Base-by-base conservation (phyloP, 2,888 invertebrate genomes). In the Papilio elwesi region DNA sequence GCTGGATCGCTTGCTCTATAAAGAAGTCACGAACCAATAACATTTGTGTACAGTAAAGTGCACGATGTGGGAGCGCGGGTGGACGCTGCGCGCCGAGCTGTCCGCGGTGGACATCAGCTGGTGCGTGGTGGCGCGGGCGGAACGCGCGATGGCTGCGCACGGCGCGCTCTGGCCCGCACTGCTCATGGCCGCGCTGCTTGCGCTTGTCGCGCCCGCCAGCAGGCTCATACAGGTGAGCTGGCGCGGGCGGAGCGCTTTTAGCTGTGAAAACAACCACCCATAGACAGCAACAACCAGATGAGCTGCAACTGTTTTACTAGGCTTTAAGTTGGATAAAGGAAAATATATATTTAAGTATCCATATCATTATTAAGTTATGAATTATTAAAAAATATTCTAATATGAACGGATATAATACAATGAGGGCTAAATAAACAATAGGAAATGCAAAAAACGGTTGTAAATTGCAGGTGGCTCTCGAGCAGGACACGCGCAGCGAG, bases 41-140 rank as follows among this genome's bases (percentile, higher is more conserved):
- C n/a, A n/a, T n/a, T 51, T 64, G 26, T 68, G 48, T 59, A n/a
- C 88, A 98, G 98, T 99, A 75, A 98, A 98, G 82, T 99, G 99
- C 86, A 98, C 98, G 67, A 97, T 99, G 91, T 99, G 99, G 98
- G 98, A 98, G 84, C 95, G 96, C 48, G 96, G 97, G 9, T 98
- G 98, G 76, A 96, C 97, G 38, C 97, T 98, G 83, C 98, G 99
- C 86, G 97, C 98, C 0, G 98, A 99, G 87, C 94, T 99, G 77
- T 98, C 98, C 0, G 98, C 98, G 5, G 94, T 99, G 74, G 99
- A 99, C 90, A 98, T 99, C 81, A 98, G 98, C 85, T 98, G 98
- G 81, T 97, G 97, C 76, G 98, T 99, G 82, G 98, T 99, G 77
- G 97, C 97, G 78, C 96, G 97, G 79, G 98, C 98, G 5, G 98